Base-by-base conservation (phyloP, 2,797 vertebrate genomes). In the Lepidocolaptes lacrymiger region DNA sequence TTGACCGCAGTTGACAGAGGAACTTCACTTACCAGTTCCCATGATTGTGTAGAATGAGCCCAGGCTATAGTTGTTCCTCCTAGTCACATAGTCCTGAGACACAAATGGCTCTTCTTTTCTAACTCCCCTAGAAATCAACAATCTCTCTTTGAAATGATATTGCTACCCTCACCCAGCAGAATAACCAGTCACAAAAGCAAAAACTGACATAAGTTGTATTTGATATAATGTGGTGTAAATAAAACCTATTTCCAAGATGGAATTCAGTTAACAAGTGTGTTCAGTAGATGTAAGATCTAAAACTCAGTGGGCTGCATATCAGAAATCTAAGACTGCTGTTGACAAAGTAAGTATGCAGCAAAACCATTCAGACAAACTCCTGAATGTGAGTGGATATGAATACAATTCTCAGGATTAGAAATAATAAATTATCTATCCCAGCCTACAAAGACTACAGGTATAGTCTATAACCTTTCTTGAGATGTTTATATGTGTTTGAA, bases 261-360 rank as follows among this genome's bases (percentile, higher is more conserved):
- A 79, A 88, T 88, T 87, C 54, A 58, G 23, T 71, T 88, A 86
- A 75, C 64, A 93, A 71, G 48, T 64, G 18, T 86, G 46, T 61
- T 89, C 63, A 76, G 6, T 58, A 67, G 72, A 63, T 67, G 10
- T 6, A 64, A 88, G 56, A 39, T 73, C 54, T 88, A 83, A 85
- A 77, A 93, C 14, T 66, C 36, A 54, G 22, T 43, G 30, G n/a
- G 26, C 41, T 72, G 18, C 27, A 39, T 68, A 51, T 92, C 61
- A 84, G 73, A 95, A 87, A 44, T 84, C 43, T 93, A 77, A 81
- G 52, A 64, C 54, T 94, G 55, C 61, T 75, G n/a, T 82, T 92
- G 83, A 68, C 58, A 91, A 48, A 86, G 36, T 64, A 92, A 82
- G 22, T 34, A 55, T 46, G 43, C 36, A 74, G n/a, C 73, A 76